Evolutionary conservation across 2,888 invertebrate species (phyloP), one percentile per base, ranked within the genome.

Genomic region (Stegophylla sp.): DNA sequence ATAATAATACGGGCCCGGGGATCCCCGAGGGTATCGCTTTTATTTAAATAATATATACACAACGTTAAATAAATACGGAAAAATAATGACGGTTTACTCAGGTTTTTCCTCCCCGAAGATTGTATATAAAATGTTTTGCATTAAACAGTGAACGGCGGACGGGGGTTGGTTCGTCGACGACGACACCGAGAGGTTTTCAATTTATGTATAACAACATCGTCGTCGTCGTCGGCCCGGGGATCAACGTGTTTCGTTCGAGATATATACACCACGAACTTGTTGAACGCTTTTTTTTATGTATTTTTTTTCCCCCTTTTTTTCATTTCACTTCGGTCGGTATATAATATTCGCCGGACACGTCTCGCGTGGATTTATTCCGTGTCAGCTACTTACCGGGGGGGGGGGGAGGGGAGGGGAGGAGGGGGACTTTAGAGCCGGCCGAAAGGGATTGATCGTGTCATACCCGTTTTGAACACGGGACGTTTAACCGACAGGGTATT

Each of bases 401-500:
- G n/a, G n/a, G n/a, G n/a, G n/a, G n/a, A n/a, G n/a, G n/a, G n/a
- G n/a, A n/a, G n/a, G n/a, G n/a, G n/a, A n/a, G n/a, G n/a, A n/a
- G n/a, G n/a, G n/a, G 53, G 23, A 43, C 71, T 48, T 69, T 53
- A 41, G 41, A 56, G 7, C 34, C 56, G 71, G 2, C 41, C 41
- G 17, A 64, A 15, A 53, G 26, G 74, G 63, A 48, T 74, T 53
- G 75, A 66, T 63, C 63, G 63, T 63, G 48, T 74, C 63, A 34
- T 51, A 75, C 75, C 75, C 75, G 34, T 64, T 75, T 26, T 41
- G 23, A 17, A 64, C n/a, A n/a, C 53, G 51, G 75, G 75, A 75
- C 34, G 53, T 66, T 53, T 63, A 51, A 7, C 56, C 26, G 56
- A 61, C 53, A 5, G 61, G 61, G 59, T 73, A 23, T n/a, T n/a